phyloP scores from a whole-genome alignment of 2,888 invertebrate species.

The Synanthedon andrenaeformis region DNA sequence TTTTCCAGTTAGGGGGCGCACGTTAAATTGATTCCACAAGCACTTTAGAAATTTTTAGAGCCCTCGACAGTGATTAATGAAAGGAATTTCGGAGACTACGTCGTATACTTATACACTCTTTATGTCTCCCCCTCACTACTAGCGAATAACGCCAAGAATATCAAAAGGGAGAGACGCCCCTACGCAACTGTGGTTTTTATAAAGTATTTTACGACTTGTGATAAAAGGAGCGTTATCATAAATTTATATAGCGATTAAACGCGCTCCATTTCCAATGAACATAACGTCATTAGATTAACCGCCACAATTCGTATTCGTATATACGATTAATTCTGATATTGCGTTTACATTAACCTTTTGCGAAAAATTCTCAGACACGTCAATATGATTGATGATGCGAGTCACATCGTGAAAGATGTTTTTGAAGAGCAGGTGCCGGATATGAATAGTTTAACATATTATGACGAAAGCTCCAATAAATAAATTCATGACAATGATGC shows the following conservation, averaged over 20 bases:
- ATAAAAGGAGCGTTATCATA: constrained; percentile 5
- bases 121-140: constrained; percentile 21
- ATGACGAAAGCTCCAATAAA: no score
- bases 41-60: constrained; percentile 60
- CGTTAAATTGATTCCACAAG: constrained; percentile 63
- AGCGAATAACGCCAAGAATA: constrained; percentile 39
- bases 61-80: constrained; percentile 67
- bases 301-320: not conserved
- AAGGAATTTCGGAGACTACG: constrained; percentile 52
- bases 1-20: constrained; percentile 47
- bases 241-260: constrained; percentile 19
- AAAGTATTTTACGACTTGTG: constrained; percentile 21
- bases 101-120: constrained; percentile 24
- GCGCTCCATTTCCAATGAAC: no score
- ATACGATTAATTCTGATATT: not conserved
- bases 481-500: no score
- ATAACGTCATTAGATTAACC: no score
- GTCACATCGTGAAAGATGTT: constrained; percentile 32
- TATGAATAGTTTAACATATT: constrained; percentile 1
- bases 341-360: constrained; percentile 41
- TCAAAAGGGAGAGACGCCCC: constrained; percentile 34
- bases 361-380: constrained; percentile 42
- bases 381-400: constrained; percentile 42
- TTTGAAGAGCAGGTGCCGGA: constrained; percentile 9
- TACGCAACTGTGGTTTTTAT: constrained; percentile 15